phyloP scores from a whole-genome alignment of 2,888 invertebrate genomes.

The Amorpha juglandis region DNA sequence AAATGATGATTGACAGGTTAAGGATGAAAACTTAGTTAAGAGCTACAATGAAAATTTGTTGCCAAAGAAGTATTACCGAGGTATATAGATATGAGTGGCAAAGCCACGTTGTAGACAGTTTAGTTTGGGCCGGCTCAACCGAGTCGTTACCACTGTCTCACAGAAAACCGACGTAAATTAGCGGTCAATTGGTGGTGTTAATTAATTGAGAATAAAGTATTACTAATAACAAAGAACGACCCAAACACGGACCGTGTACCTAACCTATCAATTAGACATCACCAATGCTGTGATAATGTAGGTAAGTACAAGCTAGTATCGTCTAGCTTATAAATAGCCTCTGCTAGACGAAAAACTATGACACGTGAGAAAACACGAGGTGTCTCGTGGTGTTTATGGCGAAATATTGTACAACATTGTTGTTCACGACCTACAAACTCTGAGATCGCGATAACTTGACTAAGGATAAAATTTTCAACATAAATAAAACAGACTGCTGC shows the following conservation, averaged over 20 bases:
- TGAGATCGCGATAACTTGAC: not conserved
- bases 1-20: too few species aligned
- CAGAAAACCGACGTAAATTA: too few species aligned
- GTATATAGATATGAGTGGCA: too few species aligned
- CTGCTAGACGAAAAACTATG: not conserved
- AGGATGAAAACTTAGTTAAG: too few species aligned
- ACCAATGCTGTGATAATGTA: not conserved
- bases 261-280: not conserved
- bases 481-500: not conserved
- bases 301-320: not conserved
- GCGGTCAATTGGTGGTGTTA: too few species aligned
- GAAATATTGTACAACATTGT: not conserved
- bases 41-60: too few species aligned
- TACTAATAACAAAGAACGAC: not conserved
- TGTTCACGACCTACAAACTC: not conserved
- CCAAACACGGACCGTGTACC: not conserved
- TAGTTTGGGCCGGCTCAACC: too few species aligned
- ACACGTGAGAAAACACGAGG: conserved; percentile 15
- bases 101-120: too few species aligned
- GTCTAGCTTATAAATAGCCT: conserved; percentile 4
- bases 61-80: too few species aligned
- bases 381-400: too few species aligned
- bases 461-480: not conserved
- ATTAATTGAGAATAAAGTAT: too few species aligned
- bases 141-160: too few species aligned